Evolutionary conservation across 2,888 invertebrate genomes (phyloP), one percentile per base, ranked within the genome.

Genomic region (Oscheius myriophilus): DNA sequence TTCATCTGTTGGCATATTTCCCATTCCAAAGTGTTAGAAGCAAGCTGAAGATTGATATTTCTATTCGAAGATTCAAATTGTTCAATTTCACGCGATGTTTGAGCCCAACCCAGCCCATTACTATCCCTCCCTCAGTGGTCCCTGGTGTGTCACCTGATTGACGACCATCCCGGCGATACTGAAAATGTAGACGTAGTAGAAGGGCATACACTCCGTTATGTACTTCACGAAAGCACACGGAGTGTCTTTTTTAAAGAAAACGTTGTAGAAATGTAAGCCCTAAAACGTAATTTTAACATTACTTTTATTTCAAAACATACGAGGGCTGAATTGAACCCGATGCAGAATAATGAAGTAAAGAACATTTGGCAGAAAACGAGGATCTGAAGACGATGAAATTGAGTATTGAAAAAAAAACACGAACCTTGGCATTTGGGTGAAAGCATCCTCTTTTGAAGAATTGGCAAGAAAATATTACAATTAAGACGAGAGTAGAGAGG

Each of bases 381-480:
- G 33, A 33, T 33, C 33, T 33, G 33, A 33, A 33, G 33, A 33
- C 3, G 33, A 9, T 3, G 9, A 33, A 33, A 33, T n/a, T n/a
- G n/a, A n/a, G n/a, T n/a, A n/a, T n/a, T n/a, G n/a, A n/a, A n/a
- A n/a, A n/a, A n/a, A n/a, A n/a, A n/a, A n/a, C n/a, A n/a, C n/a
- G n/a, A n/a, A 49, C 33, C 46, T 61, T 61, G 9, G 61, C 61
- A 49, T 61, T 61, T 26, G 26, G 46, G 26, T 61, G 61, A 25
- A 49, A 61, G 21, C 45, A 43, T 14, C 61, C 61, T 12, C 33
- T 46, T 23, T 21, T n/a, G 39, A 61, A 61, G 21, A 61, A 49
- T 2, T 23, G n/a, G n/a, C 11, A 46, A 7, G 26, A 23, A 46
- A 61, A 61, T 4, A 49, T 49, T 14, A 61, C n/a, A 23, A 61